phyloP scores from a whole-genome alignment of 2,888 invertebrate genomes.

The Stenurella melanura region DNA sequence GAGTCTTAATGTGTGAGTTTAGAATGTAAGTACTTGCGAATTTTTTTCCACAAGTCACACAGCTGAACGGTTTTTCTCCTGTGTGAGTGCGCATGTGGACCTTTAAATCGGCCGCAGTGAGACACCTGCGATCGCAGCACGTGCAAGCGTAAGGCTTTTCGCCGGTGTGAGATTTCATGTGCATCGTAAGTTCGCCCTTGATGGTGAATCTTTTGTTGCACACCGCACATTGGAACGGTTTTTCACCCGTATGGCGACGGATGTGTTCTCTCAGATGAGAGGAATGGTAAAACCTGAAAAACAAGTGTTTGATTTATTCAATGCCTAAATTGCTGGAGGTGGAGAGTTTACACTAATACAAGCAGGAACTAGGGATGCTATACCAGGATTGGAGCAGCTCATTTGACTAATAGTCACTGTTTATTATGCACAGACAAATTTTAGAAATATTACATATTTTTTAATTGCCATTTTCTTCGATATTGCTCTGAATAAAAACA shows the following conservation, averaged over 20 bases:
- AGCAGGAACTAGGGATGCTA: too few relatives aligned
- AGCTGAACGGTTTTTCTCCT: slow-evolving; percentile 70
- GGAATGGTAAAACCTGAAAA: slow-evolving; percentile 68
- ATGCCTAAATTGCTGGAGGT: background rate
- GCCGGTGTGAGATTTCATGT: slow-evolving; percentile 76
- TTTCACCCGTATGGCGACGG: slow-evolving; percentile 70
- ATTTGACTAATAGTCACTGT: too few relatives aligned
- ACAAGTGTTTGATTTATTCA: background rate
- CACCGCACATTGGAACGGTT: slow-evolving; percentile 70
- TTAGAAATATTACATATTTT: too few relatives aligned
- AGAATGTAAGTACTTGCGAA: slow-evolving; percentile 79
- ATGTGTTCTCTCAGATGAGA: slow-evolving; percentile 70
- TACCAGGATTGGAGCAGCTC: too few relatives aligned
- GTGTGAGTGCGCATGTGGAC: slow-evolving; percentile 74
- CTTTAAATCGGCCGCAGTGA: slow-evolving; percentile 75
- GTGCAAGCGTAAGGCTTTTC: slow-evolving; percentile 76
- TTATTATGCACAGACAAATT: too few relatives aligned
- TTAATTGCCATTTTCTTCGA: too few relatives aligned
- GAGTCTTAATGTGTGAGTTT: slow-evolving; percentile 78
- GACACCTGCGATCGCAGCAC: slow-evolving; percentile 74
- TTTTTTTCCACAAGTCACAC: slow-evolving; percentile 71
- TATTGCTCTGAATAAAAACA: too few relatives aligned
- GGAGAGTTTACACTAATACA: too few relatives aligned
- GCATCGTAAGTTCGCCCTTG: slow-evolving; percentile 71
- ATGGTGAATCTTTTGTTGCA: slow-evolving; percentile 71